These are phyloP conservation scores for Lepidotrigona ventralis DNA, from an alignment of 1,140 invertebrate genomes.

Conservation along the genomic window DNA sequence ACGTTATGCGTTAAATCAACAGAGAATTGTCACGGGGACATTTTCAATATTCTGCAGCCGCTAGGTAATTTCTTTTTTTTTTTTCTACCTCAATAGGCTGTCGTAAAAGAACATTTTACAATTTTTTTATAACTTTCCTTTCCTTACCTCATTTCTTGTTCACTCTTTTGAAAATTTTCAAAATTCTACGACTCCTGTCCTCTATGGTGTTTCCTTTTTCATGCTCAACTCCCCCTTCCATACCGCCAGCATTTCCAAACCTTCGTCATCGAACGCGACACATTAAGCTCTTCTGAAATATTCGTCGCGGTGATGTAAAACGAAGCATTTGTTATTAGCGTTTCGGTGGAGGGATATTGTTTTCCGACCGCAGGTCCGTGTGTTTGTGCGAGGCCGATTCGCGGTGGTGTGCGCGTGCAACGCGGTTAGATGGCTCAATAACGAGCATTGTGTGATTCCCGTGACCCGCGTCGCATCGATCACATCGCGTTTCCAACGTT, in stretches of 20 bases:
- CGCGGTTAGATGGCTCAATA: slow-evolving; percentile 62
- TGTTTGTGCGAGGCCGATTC: slow-evolving; percentile 1
- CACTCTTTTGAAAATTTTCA: no score
- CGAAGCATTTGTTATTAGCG: slow-evolving; percentile 53
- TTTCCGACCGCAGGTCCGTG: slow-evolving; percentile 36
- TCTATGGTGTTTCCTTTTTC: no score
- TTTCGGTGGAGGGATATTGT: slow-evolving; percentile 51
- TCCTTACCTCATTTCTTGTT: neutral
- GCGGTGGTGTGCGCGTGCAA: slow-evolving; percentile 18
- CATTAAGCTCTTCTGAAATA: slow-evolving; percentile 7
- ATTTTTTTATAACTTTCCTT: neutral
- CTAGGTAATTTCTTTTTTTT: no score
- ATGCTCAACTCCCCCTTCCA: no score
- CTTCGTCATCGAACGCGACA: neutral
- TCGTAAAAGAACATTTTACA: neutral
- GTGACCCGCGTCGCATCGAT: slow-evolving; percentile 58
- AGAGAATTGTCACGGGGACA: neutral
- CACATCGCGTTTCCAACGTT: slow-evolving; percentile 45
- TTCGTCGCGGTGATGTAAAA: slow-evolving; percentile 11
- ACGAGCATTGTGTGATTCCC: slow-evolving; percentile 57
- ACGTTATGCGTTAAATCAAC: neutral
- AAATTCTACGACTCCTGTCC: no score
- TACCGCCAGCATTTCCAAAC: no score
- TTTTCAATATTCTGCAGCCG: no score
- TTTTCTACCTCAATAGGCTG: no score